A percentile compares a stretch with the other conserved stretches of the same genome.
These are phyloP conservation scores for Charadrius vociferus DNA, from an alignment of 2,113 vertebrate species.

Conservation along the genomic window DNA sequence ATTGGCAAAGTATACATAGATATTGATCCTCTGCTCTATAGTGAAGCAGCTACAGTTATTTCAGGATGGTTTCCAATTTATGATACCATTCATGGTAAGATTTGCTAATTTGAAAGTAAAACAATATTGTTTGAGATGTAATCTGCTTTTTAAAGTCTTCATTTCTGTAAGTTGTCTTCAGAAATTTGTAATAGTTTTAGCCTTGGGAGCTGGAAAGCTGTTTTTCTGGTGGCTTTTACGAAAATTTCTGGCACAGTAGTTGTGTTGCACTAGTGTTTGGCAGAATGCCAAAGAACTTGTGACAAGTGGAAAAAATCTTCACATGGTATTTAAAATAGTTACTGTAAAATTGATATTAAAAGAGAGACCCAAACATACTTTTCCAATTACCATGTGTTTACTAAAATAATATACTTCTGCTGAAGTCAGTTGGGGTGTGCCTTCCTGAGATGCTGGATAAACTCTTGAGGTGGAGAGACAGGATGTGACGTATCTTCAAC, in stretches of 20 bases:
- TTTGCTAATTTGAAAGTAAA: background rate
- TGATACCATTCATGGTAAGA: constrained; percentile 95
- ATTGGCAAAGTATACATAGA: constrained; percentile 99
- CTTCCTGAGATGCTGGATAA: background rate
- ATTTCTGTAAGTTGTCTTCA: background rate
- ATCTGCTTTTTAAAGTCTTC: background rate
- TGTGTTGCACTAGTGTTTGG: background rate
- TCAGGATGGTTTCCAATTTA: constrained; percentile 99
- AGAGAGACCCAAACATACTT: background rate
- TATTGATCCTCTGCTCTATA: constrained; percentile 93
- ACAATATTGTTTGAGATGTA: background rate
- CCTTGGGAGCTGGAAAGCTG: background rate
- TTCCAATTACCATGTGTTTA: background rate
- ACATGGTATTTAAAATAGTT: background rate
- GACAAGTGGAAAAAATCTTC: background rate
- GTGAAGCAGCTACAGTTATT: constrained; percentile 94
- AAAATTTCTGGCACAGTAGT: background rate
- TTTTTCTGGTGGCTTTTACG: background rate
- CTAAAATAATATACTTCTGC: background rate
- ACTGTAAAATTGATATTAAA: background rate
- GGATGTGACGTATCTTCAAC: background rate
- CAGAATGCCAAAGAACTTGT: background rate
- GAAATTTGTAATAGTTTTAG: background rate
- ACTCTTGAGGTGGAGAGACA: background rate
- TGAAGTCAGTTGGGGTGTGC: background rate